Evolutionary conservation across 2,888 invertebrate genomes (phyloP), one percentile per base, ranked within the genome.

Genomic region (Chouioia cunea): DNA sequence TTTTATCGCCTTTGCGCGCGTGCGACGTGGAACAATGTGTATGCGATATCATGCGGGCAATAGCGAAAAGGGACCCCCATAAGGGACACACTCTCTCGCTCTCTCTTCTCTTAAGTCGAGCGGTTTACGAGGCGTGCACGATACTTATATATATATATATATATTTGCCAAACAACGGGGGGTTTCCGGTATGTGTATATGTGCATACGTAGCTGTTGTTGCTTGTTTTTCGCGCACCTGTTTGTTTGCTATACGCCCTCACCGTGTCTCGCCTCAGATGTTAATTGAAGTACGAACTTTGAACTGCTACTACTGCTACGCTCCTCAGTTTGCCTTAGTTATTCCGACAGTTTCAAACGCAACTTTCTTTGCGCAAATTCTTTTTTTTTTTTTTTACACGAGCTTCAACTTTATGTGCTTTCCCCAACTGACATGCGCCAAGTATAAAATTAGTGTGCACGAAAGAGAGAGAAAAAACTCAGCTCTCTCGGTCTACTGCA

Each of bases 11-110:
- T 3, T 36, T 3, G 36, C 36, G 36, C 36, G 2, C 36, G 48
- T 18, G 43, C 53, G 59, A 48, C 60, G 59, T 65, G 50, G 56
- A 65, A 65, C 70, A 65, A 70, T 64, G 65, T 59, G 36, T 52
- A n/a, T 50, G 58, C 50, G 57, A 57, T 43, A 23, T 8, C 36
- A 48, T 53, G 65, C 60, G 63, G 50, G 63, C 52, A 27, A 50
- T 54, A 10, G 6, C 65, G 50, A n/a, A 36, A 10, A 12, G 36
- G 36, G 36, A 36, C 36, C 36, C 36, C 36, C 36, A 36, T 36
- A 36, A 36, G 36, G 36, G 36, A 36, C 12, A n/a, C n/a, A n/a
- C 36, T 36, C 27, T 27, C 27, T 27, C 6, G 27, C 27, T 27
- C 47, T 57, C 27, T 44, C 23, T 43, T 1, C 16, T 27, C 27